A percentile compares a stretch with the other conserved stretches of the same genome.
phyloP scores from a whole-genome alignment of 2,113 vertebrate genomes.

The Tetrao urogallus region DNA sequence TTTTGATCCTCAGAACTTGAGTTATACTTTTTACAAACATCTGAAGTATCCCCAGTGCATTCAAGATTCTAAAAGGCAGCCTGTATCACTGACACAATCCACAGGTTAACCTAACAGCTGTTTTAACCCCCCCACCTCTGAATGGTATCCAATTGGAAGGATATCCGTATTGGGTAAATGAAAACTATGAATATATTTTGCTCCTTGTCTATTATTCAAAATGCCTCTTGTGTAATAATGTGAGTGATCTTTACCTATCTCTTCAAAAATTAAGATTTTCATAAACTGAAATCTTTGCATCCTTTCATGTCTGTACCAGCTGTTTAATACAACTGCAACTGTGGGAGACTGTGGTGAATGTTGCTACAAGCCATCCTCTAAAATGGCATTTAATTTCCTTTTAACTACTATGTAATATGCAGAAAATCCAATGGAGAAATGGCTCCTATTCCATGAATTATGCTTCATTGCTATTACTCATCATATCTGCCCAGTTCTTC shows the following conservation, averaged over 20 bases:
- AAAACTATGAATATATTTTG: neutral
- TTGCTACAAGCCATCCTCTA: neutral
- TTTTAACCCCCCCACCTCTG: neutral
- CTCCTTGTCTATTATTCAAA: neutral
- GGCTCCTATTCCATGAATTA: neutral
- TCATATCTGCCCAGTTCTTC: neutral
- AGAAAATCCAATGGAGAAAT: neutral
- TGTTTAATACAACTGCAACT: neutral
- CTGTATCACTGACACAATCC: neutral
- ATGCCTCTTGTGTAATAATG: neutral
- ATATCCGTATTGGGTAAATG: neutral
- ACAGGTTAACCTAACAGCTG: constrained; percentile 27
- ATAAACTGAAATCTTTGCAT: neutral
- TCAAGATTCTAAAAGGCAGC: constrained; percentile 19
- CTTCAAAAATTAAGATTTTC: neutral
- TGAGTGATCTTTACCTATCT: neutral
- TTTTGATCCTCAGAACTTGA: constrained; percentile 20
- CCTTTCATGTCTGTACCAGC: neutral
- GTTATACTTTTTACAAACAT: neutral
- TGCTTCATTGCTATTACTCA: neutral
- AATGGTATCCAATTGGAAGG: neutral
- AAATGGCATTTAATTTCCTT: neutral
- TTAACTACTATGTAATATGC: neutral
- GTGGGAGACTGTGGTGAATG: neutral
- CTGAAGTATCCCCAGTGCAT: constrained; percentile 4